Conservation (phyloP, 2,888 invertebrate genomes). For the Axea sp. region DNA sequence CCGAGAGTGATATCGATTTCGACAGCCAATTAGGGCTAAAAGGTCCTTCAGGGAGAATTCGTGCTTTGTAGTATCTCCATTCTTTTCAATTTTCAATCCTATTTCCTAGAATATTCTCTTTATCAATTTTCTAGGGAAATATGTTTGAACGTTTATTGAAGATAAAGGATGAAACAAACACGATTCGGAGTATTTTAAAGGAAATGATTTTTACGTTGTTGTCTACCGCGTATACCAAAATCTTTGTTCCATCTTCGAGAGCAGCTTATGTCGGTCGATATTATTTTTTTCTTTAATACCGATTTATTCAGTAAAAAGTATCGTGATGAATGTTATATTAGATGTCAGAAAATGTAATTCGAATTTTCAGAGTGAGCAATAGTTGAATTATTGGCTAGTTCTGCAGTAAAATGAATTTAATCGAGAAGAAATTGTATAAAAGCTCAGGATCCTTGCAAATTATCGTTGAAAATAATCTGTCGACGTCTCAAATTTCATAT, state of each 20-base stretch:
- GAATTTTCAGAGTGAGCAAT: too few species aligned
- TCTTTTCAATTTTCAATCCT: slow-evolving; percentile 58
- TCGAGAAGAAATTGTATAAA: slow-evolving; percentile 17
- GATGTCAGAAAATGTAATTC: too few species aligned
- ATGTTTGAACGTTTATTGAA: slow-evolving; percentile 33
- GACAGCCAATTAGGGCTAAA: slow-evolving; percentile 78
- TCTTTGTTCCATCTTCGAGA: too few species aligned
- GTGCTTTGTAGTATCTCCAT: slow-evolving; percentile 64
- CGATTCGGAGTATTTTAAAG: too few species aligned
- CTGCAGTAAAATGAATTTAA: slow-evolving; percentile 22
- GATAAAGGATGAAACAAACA: slow-evolving; percentile 22
- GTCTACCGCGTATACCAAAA: too few species aligned
- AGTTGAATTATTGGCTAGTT: too few species aligned
- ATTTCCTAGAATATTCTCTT: slow-evolving; percentile 55
- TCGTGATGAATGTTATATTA: too few species aligned
- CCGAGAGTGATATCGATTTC: slow-evolving; percentile 76
- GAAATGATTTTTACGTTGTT: too few species aligned
- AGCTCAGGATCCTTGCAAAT: slow-evolving; percentile 11
- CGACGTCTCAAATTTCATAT: slow-evolving; percentile 28
- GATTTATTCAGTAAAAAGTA: too few species aligned
- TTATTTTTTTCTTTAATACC: too few species aligned
- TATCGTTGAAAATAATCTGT: slow-evolving; percentile 36
- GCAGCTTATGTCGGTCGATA: too few species aligned
- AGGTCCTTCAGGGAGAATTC: slow-evolving; percentile 75
- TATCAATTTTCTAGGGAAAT: slow-evolving; percentile 36